Percentiles rank a stretch among this genome's conserved stretches.
Conservation (phyloP, 2,888 invertebrate genomes). For the Ormia ochracea region DNA sequence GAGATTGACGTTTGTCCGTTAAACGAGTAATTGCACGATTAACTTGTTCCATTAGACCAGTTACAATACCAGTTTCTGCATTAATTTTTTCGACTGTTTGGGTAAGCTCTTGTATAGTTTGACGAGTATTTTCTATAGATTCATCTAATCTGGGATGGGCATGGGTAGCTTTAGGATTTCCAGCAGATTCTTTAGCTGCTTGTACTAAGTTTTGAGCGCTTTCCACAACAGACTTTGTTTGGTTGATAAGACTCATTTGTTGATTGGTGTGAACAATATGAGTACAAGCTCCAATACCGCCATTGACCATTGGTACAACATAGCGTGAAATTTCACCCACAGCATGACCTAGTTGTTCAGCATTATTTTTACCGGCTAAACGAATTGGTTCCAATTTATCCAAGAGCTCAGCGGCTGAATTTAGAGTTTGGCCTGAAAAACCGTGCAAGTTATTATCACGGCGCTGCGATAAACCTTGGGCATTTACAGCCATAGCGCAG, state of each 20-base stretch:
- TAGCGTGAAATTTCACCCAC: conserved; percentile 86
- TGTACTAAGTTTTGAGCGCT: conserved; percentile 91
- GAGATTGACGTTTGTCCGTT: conserved; percentile 84
- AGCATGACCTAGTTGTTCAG: conserved; percentile 94
- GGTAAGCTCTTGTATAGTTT: conserved; percentile 88
- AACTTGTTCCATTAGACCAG: conserved; percentile 91
- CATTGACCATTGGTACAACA: conserved; percentile 90
- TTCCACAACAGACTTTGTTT: conserved; percentile 95
- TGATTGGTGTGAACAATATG: conserved; percentile 91
- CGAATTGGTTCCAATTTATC: conserved; percentile 92
- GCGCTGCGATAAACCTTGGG: conserved; percentile 84
- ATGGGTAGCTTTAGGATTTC: conserved; percentile 91
- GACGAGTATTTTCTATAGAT: conserved; percentile 84
- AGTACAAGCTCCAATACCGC: conserved; percentile 91
- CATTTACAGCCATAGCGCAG: conserved; percentile 91
- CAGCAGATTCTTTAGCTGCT: conserved; percentile 91
- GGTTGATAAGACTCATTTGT: conserved; percentile 91
- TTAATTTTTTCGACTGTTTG: conserved; percentile 88
- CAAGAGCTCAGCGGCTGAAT: conserved; percentile 86
- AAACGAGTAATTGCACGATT: conserved; percentile 91
- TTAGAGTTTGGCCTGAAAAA: conserved; percentile 87
- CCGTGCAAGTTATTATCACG: conserved; percentile 85
- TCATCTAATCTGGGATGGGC: conserved; percentile 92
- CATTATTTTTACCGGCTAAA: conserved; percentile 90
- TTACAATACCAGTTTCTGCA: conserved; percentile 92